These are phyloP conservation scores for Lichenostomus cassidix DNA, from an alignment of 2,113 vertebrate genomes.

Conservation along the genomic window DNA sequence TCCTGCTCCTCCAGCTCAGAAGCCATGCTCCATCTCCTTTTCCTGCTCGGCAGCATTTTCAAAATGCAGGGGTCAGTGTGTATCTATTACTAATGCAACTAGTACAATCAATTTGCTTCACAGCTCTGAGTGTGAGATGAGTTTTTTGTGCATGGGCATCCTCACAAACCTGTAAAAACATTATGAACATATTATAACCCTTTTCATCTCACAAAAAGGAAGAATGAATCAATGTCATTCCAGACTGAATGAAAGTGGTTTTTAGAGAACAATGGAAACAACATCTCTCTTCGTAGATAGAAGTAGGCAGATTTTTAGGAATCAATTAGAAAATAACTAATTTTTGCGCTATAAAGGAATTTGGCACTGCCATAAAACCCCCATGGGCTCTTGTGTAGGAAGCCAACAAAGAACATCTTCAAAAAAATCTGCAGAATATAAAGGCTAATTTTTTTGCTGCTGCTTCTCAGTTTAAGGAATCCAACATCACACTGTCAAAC, in stretches of 20 bases:
- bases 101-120: too few species aligned
- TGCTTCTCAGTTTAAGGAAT: not conserved
- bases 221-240: not conserved
- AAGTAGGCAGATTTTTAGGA: not conserved
- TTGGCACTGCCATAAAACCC: not conserved
- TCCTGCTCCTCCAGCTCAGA: too few species aligned
- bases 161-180: too few species aligned
- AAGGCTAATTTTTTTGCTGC: not conserved
- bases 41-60: too few species aligned
- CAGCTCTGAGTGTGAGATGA: too few species aligned
- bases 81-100: too few species aligned
- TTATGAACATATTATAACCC: not conserved
- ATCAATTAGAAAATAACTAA: not conserved
- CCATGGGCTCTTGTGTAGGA: not conserved
- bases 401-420: not conserved
- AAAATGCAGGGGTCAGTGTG: too few species aligned
- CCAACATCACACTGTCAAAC: not conserved
- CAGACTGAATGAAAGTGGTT: not conserved
- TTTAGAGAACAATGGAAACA: not conserved
- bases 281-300: not conserved
- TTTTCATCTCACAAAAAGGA: not conserved
- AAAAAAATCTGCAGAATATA: not conserved
- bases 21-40: too few species aligned
- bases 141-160: too few species aligned
- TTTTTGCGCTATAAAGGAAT: not conserved